Conservation (phyloP, 2,113 vertebrate genomes). For the Lichenostomus cassidix region DNA sequence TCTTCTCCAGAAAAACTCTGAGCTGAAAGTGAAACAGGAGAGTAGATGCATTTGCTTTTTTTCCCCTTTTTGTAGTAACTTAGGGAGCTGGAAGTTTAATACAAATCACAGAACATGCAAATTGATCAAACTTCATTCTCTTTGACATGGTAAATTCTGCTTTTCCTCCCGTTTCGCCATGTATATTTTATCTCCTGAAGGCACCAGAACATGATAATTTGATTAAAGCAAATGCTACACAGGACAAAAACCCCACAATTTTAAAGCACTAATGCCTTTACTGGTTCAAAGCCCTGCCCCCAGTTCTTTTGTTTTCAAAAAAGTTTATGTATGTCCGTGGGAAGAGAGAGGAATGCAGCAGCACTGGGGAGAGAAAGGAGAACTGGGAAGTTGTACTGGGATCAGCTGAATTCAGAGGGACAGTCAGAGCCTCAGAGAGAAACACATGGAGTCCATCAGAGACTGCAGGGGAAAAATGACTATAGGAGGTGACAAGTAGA, state of each 20-base stretch:
- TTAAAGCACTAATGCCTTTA: not conserved
- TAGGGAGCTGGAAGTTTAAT: not conserved
- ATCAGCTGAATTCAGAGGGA: not conserved
- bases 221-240: not conserved
- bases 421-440: not conserved
- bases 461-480: not conserved
- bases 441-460: fast-evolving
- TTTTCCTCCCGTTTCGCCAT: not conserved
- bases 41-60: not conserved
- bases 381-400: not conserved
- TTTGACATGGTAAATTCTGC: not conserved
- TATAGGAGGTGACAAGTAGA: not conserved
- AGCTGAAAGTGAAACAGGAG: not conserved
- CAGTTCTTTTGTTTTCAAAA: not conserved
- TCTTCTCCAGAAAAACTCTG: not conserved
- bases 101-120: not conserved
- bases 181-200: not conserved
- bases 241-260: not conserved
- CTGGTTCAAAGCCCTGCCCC: not conserved
- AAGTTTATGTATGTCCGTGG: not conserved
- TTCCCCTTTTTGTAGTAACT: not conserved
- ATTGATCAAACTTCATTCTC: not conserved
- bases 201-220: not conserved
- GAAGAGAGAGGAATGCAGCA: not conserved
- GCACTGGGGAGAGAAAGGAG: not conserved